Percentiles rank a stretch among this genome's conserved stretches.
Conservation (phyloP, 2,888 invertebrate species). For the Tetropium fuscum region DNA sequence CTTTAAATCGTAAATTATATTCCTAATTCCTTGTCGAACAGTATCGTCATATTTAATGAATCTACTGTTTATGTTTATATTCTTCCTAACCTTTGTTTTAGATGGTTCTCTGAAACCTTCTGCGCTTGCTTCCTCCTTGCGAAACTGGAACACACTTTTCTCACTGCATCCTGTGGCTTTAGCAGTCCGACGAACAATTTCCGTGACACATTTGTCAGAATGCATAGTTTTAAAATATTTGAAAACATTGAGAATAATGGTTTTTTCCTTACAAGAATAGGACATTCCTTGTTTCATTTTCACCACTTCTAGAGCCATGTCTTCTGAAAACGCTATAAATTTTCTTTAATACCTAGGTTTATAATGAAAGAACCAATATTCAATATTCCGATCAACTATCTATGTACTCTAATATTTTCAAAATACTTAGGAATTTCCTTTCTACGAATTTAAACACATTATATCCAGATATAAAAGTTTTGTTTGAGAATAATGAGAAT, state of each 20-base stretch:
- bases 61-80: conserved; percentile 62
- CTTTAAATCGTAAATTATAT: conserved; percentile 61
- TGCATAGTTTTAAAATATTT: conserved; percentile 61
- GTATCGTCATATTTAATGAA: conserved; percentile 62
- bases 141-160: conserved; percentile 63
- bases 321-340: too few species aligned
- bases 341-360: too few species aligned
- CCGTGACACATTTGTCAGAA: conserved; percentile 61
- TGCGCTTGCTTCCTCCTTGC: conserved; percentile 62
- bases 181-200: conserved; percentile 60
- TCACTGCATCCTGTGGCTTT: conserved; percentile 65
- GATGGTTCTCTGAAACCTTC: conserved; percentile 63
- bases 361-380: too few species aligned
- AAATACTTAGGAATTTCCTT: too few species aligned
- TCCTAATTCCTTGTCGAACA: conserved; percentile 60
- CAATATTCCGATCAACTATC: too few species aligned
- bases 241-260: conserved; percentile 64
- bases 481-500: too few species aligned
- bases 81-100: conserved; percentile 61
- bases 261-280: conserved; percentile 63
- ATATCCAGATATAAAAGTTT: too few species aligned
- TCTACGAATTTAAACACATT: too few species aligned
- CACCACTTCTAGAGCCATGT: conserved; percentile 55
- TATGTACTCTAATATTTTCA: too few species aligned
- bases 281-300: conserved; percentile 66